These are phyloP conservation scores for Eugnorisma glareosa DNA, from an alignment of 2,888 invertebrate genomes.

Conservation along the genomic window DNA sequence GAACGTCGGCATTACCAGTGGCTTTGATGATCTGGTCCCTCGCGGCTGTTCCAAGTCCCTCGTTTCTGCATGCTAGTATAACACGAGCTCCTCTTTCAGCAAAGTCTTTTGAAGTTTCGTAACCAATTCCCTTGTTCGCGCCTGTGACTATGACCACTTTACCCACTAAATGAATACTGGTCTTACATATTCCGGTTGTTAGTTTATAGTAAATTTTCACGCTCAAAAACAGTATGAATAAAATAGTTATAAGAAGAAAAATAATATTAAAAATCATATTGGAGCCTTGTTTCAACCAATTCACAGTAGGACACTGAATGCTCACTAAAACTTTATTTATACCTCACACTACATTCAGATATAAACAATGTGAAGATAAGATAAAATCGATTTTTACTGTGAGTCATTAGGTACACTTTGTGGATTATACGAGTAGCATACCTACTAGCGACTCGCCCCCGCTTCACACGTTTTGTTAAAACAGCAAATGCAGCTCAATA, in stretches of 20 bases:
- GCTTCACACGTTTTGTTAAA: neutral
- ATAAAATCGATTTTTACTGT: neutral
- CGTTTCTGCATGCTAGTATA: slow-evolving; percentile 95
- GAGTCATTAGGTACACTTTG: neutral
- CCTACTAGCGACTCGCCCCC: neutral
- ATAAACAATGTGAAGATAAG: neutral
- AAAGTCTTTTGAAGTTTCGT: slow-evolving; percentile 93
- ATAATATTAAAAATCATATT: slow-evolving; percentile 44
- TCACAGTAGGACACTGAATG: neutral
- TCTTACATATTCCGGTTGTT: slow-evolving; percentile 76
- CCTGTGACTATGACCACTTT: slow-evolving; percentile 96
- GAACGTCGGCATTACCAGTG: slow-evolving; percentile 78
- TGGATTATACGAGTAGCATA: neutral
- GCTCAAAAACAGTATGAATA: slow-evolving; percentile 54
- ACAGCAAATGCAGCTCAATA: too few species aligned
- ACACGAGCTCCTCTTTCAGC: slow-evolving; percentile 94
- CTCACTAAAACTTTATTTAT: slow-evolving; percentile 1
- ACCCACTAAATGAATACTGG: slow-evolving; percentile 91
- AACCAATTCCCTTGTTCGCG: slow-evolving; percentile 95
- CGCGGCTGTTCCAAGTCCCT: slow-evolving; percentile 91
- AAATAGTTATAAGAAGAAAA: slow-evolving; percentile 62
- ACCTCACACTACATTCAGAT: neutral
- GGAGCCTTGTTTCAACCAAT: neutral
- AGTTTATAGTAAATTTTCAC: slow-evolving; percentile 71
- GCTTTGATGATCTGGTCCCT: slow-evolving; percentile 72